These are phyloP conservation scores for Manis javanica DNA, from an alignment of 2,797 vertebrate species.

Conservation along the genomic window DNA sequence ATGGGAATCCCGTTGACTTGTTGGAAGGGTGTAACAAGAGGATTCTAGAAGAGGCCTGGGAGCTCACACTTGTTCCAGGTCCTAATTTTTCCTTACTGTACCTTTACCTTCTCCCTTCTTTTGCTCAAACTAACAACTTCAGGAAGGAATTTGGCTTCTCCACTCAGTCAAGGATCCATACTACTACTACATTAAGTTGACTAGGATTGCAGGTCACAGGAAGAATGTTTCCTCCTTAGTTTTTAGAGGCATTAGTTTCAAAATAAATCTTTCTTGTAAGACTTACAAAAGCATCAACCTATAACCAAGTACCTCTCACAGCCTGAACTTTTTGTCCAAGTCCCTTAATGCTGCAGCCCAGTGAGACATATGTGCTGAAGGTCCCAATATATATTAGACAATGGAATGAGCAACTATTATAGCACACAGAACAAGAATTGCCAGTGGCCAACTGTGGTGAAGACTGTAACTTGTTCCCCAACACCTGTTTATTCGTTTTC, in stretches of 20 bases:
- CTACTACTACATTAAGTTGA: neutral
- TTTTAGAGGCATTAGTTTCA: conserved; percentile 19
- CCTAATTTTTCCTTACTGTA: neutral
- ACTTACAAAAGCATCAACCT: conserved; percentile 6
- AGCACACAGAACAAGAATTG: neutral
- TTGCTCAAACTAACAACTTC: conserved; percentile 18
- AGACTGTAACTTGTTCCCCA: neutral
- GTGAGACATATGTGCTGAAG: neutral
- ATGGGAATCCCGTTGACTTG: neutral
- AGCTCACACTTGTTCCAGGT: neutral
- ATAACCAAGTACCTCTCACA: neutral
- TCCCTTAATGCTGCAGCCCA: neutral
- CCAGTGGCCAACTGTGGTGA: neutral
- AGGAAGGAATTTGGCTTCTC: conserved; percentile 26
- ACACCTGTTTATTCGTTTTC: neutral
- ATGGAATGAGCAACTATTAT: neutral
- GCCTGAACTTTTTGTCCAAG: neutral
- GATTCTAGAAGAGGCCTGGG: neutral
- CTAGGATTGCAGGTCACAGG: neutral
- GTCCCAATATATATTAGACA: neutral
- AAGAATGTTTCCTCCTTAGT: conserved; percentile 3
- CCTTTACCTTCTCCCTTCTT: neutral
- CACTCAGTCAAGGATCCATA: neutral
- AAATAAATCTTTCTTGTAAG: neutral
- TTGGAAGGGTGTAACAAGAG: neutral